Evolutionary conservation across 2,888 invertebrate genomes (phyloP).

Genomic region (Lycia hirtaria): DNA sequence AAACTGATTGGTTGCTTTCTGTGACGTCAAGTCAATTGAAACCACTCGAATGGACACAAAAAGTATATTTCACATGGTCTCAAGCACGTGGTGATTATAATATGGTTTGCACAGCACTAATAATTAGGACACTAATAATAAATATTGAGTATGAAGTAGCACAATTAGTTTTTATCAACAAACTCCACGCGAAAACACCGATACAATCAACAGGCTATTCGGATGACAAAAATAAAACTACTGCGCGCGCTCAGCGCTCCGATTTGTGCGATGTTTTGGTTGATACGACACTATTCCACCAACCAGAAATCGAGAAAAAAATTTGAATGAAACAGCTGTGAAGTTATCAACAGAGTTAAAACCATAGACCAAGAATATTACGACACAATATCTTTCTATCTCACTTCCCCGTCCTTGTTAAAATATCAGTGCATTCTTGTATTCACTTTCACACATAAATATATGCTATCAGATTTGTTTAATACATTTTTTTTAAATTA

Average conservation of each 20-base stretch:
- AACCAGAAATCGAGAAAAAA: slow-evolving; percentile 42
- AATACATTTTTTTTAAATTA: too few species aligned
- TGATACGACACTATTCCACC: slow-evolving; percentile 33
- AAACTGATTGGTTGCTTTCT: slow-evolving; percentile 70
- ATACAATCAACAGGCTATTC: slow-evolving; percentile 52
- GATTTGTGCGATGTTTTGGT: slow-evolving; percentile 61
- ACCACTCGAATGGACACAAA: slow-evolving; percentile 68
- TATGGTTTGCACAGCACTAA: slow-evolving; percentile 60
- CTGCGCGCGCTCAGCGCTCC: slow-evolving; percentile 30
- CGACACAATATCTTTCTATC: too few species aligned
- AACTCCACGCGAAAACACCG: slow-evolving; percentile 22
- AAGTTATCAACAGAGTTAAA: slow-evolving; percentile 50
- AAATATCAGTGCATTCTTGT: too few species aligned
- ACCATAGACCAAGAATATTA: too few species aligned
- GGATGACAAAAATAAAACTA: slow-evolving; percentile 56
- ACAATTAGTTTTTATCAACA: slow-evolving; percentile 25
- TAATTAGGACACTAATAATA: slow-evolving; percentile 43
- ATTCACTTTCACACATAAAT: too few species aligned
- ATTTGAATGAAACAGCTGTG: slow-evolving; percentile 59
- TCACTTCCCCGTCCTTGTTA: too few species aligned
- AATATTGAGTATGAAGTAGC: slow-evolving; percentile 33
- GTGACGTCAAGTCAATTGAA: slow-evolving; percentile 81
- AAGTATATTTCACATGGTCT: slow-evolving; percentile 49
- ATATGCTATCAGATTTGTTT: too few species aligned
- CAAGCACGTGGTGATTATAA: slow-evolving; percentile 43